A percentile compares a stretch with the other conserved stretches of the same genome.
These are phyloP conservation scores for Darevskia nairensis DNA, from an alignment of 2,797 vertebrate species.

Conservation along the genomic window DNA sequence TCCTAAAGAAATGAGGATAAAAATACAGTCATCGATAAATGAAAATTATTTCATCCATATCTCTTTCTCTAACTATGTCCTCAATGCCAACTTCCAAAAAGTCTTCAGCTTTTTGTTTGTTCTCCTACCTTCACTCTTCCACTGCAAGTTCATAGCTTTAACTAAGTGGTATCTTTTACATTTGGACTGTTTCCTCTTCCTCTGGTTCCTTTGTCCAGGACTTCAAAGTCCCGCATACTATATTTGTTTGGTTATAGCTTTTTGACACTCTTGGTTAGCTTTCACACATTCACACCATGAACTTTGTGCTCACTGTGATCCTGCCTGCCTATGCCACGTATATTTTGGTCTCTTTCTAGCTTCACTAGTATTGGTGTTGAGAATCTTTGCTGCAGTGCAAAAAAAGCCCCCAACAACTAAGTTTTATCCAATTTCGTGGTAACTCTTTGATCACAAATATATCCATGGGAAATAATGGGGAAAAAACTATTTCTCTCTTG, in stretches of 20 bases:
- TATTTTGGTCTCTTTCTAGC: neutral
- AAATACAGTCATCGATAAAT: neutral
- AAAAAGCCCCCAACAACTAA: neutral
- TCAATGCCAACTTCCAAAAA: neutral
- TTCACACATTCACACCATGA: neutral
- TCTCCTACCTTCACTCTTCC: neutral
- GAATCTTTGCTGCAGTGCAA: neutral
- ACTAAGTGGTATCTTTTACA: neutral
- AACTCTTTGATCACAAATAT: neutral
- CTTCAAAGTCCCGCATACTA: neutral
- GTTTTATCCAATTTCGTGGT: neutral
- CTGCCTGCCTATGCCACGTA: neutral
- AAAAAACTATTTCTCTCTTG: neutral
- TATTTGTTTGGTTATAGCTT: neutral
- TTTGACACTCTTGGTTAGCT: neutral
- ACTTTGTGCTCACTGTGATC: neutral
- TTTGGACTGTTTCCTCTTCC: neutral
- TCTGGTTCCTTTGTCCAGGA: neutral
- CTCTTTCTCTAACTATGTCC: neutral
- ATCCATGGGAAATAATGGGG: neutral
- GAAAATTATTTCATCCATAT: neutral
- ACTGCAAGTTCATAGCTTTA: neutral
- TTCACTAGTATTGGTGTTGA: neutral
- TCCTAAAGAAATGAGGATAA: neutral
- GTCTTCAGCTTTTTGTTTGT: neutral